Evolutionary conservation across 2,797 vertebrate genomes (phyloP).

Genomic region (Sebastes oblongus): DNA sequence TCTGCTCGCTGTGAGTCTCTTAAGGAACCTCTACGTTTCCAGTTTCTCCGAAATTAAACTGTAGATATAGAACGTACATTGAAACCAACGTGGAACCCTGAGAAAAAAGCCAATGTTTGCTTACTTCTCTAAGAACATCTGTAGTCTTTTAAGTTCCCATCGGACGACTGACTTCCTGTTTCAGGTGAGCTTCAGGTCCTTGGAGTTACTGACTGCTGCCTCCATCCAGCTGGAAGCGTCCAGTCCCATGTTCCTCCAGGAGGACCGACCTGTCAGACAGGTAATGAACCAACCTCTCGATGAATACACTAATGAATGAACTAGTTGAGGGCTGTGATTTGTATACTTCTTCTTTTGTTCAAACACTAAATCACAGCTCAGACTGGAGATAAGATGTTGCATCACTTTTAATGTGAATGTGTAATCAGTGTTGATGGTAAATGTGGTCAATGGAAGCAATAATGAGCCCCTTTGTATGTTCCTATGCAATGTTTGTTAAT

Average conservation of each 20-base stretch:
- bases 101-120: too few species aligned
- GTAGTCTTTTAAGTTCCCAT: too few species aligned
- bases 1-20: slow-evolving; percentile 84
- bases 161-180: neutral
- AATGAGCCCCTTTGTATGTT: too few species aligned
- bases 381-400: too few species aligned
- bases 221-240: slow-evolving; percentile 80
- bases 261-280: slow-evolving; percentile 86
- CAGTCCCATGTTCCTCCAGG: slow-evolving; percentile 87
- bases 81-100: too few species aligned
- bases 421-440: neutral
- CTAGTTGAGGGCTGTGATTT: neutral
- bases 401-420: neutral
- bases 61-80: neutral
- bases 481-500: too few species aligned
- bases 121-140: too few species aligned
- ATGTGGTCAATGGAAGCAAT: too few species aligned
- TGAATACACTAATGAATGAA: too few species aligned
- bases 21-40: too few species aligned
- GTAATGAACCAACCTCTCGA: slow-evolving; percentile 58
- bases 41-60: neutral
- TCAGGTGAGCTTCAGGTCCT: slow-evolving; percentile 88
- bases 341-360: too few species aligned
- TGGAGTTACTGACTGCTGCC: slow-evolving; percentile 82
- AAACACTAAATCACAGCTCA: too few species aligned